Conservation (phyloP, 2,113 vertebrate genomes). For the Struthidea cinerea region DNA sequence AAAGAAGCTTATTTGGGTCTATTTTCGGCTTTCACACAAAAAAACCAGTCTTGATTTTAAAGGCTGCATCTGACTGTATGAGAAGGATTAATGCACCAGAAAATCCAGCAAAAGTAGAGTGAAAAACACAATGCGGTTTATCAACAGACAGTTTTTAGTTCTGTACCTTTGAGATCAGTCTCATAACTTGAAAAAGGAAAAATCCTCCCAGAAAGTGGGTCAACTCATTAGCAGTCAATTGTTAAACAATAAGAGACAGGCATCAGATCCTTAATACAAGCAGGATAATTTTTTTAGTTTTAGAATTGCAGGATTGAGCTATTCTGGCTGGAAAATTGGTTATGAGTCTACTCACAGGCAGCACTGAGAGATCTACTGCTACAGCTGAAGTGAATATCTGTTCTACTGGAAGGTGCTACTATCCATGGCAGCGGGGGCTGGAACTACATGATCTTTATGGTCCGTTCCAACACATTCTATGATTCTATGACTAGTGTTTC, state of each 20-base stretch:
- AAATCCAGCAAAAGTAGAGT: background rate
- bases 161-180: background rate
- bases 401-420: background rate
- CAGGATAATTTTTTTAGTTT: background rate
- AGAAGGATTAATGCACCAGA: background rate
- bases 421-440: fast-evolving
- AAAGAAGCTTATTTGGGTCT: background rate
- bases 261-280: background rate
- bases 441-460: background rate
- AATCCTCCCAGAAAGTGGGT: background rate
- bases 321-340: background rate
- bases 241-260: background rate
- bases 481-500: background rate
- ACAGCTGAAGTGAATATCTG: background rate
- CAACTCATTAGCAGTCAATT: background rate
- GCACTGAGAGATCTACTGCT: background rate
- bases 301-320: background rate
- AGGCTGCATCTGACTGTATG: background rate
- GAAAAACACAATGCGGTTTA: background rate
- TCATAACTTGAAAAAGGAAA: background rate
- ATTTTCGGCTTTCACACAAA: background rate
- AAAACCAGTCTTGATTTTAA: background rate
- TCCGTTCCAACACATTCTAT: background rate
- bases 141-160: background rate
- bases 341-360: background rate